phyloP scores from a whole-genome alignment of 1,140 invertebrate genomes.

The Leptinotarsa undecemlineata region DNA sequence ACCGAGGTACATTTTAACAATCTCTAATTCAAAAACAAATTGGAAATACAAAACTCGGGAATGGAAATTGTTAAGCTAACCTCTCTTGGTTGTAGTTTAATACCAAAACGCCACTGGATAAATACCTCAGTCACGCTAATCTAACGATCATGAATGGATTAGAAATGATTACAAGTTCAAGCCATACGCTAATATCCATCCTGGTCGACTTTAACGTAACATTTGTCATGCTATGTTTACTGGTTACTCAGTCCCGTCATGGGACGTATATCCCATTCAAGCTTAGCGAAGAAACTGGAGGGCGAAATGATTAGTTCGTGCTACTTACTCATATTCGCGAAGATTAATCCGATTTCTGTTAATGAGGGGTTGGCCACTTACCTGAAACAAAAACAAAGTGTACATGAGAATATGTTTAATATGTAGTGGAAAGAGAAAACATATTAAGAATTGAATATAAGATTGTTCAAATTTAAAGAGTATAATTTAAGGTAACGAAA shows the following conservation, averaged over 20 bases:
- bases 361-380: background rate
- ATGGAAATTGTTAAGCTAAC: no score
- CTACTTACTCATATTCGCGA: background rate
- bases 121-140: background rate
- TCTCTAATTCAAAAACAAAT: no score
- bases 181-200: conserved; percentile 11
- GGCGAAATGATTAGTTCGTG: conserved; percentile 5
- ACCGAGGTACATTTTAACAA: no score
- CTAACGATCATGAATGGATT: conserved; percentile 19
- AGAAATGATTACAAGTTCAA: conserved; percentile 19
- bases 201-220: conserved; percentile 9
- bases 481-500: no score
- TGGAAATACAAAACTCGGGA: no score
- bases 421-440: no score
- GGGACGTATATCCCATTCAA: background rate
- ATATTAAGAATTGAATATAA: no score
- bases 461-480: no score
- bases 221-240: conserved; percentile 16
- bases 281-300: background rate
- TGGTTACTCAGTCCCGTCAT: background rate
- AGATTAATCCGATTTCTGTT: background rate
- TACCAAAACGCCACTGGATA: conserved; percentile 10
- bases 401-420: no score
- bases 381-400: conserved; percentile 1
- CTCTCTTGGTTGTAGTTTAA: no score